Percentiles rank a stretch among this genome's conserved stretches.
Conservation (phyloP, 2,888 invertebrate genomes). For the Hirudinaria manillensis region DNA sequence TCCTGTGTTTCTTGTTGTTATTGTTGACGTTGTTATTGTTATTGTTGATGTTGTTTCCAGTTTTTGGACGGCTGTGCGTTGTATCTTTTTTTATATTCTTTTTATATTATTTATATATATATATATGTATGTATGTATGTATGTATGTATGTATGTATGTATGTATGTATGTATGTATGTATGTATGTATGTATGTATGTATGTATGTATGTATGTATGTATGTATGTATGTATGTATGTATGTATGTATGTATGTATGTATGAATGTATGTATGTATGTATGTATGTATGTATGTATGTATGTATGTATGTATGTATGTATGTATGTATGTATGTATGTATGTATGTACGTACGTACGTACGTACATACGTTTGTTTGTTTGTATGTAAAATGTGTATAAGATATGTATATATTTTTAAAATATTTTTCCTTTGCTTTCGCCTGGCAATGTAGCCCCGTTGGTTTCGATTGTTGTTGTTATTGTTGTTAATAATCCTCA, state of each 20-base stretch:
- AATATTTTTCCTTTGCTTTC: too few relatives aligned
- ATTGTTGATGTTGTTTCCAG: too few relatives aligned
- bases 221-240: conserved; percentile 27
- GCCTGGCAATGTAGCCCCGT: too few relatives aligned
- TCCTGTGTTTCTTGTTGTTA: too few relatives aligned
- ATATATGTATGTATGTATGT: conserved; percentile 29
- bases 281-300: conserved; percentile 25
- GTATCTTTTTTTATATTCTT: too few relatives aligned
- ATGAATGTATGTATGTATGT: conserved; percentile 28
- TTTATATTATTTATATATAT: conserved; percentile 7
- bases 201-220: conserved; percentile 24
- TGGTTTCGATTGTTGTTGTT: too few relatives aligned
- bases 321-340: conserved; percentile 7
- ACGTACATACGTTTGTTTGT: neutral
- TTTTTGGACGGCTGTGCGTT: too few relatives aligned
- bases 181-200: conserved; percentile 10
- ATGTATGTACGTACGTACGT: neutral
- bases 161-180: conserved; percentile 32
- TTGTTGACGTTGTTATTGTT: too few relatives aligned
- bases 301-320: neutral
- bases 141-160: conserved; percentile 32
- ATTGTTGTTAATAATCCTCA: too few relatives aligned
- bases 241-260: conserved; percentile 28
- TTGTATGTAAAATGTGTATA: neutral
- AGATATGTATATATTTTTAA: too few relatives aligned